Evolutionary conservation across 2,113 vertebrate species (phyloP).

Genomic region (Tursiops truncatus): DNA sequence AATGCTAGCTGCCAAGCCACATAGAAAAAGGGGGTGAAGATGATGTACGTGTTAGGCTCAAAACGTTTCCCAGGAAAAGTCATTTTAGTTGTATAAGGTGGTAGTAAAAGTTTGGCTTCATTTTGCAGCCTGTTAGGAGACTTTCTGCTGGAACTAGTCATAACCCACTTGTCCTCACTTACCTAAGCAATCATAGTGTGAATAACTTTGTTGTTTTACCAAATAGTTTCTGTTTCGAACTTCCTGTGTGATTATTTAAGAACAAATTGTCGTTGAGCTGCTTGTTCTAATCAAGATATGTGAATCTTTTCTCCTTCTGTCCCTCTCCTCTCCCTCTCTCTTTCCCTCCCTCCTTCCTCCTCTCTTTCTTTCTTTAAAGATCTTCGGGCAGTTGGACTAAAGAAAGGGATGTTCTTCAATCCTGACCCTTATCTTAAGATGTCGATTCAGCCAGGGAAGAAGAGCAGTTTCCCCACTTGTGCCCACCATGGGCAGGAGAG

Average conservation of each 20-base stretch:
- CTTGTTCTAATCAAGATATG: slow-evolving; percentile 51
- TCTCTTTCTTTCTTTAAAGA: slow-evolving; percentile 84
- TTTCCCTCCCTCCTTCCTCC: neutral
- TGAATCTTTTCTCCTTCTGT: neutral
- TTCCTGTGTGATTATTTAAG: slow-evolving; percentile 65
- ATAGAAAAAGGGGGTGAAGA: neutral
- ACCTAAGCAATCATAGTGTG: neutral
- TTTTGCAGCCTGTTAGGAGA: slow-evolving; percentile 41
- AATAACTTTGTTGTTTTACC: slow-evolving; percentile 29
- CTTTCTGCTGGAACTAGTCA: neutral
- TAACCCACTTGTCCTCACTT: neutral
- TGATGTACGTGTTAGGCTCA: neutral
- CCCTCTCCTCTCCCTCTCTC: neutral
- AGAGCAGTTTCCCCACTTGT: slow-evolving; percentile 95
- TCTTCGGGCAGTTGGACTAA: slow-evolving; percentile 94
- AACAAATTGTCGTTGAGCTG: neutral
- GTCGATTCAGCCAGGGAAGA: slow-evolving; percentile 99
- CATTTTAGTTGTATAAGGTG: neutral
- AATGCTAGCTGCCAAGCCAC: neutral
- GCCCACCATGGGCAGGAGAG: slow-evolving; percentile 98
- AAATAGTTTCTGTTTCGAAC: slow-evolving; percentile 30
- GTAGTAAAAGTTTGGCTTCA: neutral
- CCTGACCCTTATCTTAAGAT: slow-evolving; percentile 99
- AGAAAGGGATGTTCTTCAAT: slow-evolving; percentile 99
- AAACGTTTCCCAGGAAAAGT: neutral